These are phyloP conservation scores for Drosophila subquinaria DNA, from an alignment of 2,888 invertebrate genomes.

Conservation along the genomic window DNA sequence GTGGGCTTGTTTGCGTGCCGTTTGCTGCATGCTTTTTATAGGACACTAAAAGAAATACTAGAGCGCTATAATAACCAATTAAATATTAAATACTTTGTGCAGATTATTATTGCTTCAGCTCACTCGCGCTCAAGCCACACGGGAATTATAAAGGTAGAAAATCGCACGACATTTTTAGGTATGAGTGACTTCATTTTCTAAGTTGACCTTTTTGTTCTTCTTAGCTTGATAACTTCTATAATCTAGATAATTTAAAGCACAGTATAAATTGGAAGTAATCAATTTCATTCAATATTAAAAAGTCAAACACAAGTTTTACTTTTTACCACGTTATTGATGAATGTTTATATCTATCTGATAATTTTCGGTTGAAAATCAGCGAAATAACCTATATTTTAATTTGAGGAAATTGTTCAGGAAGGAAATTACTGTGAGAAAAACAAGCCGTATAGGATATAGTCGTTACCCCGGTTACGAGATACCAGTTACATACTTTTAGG, in stretches of 20 bases:
- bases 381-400: no score
- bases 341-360: no score
- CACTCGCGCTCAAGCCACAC: not conserved
- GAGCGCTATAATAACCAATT: conserved; percentile 56
- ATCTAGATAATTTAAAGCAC: not conserved
- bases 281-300: no score
- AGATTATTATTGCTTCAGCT: conserved; percentile 21
- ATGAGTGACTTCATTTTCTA: not conserved
- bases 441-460: no score
- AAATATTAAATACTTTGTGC: conserved; percentile 47
- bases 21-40: conserved; percentile 63
- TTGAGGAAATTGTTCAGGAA: no score
- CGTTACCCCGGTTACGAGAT: no score
- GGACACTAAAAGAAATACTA: conserved; percentile 64
- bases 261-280: no score
- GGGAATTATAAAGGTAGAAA: conserved; percentile 12
- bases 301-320: no score
- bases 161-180: not conserved
- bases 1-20: conserved; percentile 55
- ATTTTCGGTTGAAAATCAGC: no score
- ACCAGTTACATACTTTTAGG: no score
- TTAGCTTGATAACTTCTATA: not conserved
- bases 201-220: not conserved
- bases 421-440: no score
- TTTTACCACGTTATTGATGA: no score